Evolutionary conservation across 2,797 vertebrate species (phyloP), one percentile per base, ranked within the genome.

Genomic region (Adelosebastes latens): DNA sequence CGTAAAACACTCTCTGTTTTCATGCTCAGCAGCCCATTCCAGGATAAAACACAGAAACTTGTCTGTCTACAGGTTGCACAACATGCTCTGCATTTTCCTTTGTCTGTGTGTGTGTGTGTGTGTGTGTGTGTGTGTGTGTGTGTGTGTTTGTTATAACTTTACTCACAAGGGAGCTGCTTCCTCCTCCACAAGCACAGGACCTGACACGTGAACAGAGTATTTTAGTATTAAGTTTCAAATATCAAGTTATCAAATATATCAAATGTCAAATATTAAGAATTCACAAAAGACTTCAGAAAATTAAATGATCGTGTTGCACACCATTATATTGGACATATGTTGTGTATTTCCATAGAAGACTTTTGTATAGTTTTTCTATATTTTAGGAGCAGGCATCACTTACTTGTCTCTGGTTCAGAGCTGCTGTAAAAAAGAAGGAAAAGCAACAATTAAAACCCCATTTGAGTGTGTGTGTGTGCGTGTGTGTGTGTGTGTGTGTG

Each of bases 91-190:
- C 56, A 85, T 31, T 67, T n/a, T 42, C 61, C 34, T 46, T 56
- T 42, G 53, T 16, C 16, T 32, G n/a, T 27, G 59, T 59, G 36
- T n/a, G 64, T 52, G 63, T 66, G 7, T 16, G 61, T 31, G 22
- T 36, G 24, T 49, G 49, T 53, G 24, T 32, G 29, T 55, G 5
- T 66, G 70, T 36, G 56, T 25, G 65, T 49, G 34, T 56, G 6
- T 67, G 71, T 36, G 46, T 27, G 66, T 49, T 24, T 79, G 56
- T 71, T 75, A 6, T 61, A 62, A n/a, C 53, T 36, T 6, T 75
- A 94, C 95, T 93, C 77, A 96, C 95, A 2, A 60, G 20, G n/a
- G 42, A 62, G 13, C 61, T 3, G 29, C 58, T 67, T 87, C 85
- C 32, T 86, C 72, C 2, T 56, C 55, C 10, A 32, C 59, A 14